Percentiles rank a stretch among this genome's conserved stretches.
phyloP scores from a whole-genome alignment of 1,140 invertebrate species.

The Yoshiicerus persimilis region DNA sequence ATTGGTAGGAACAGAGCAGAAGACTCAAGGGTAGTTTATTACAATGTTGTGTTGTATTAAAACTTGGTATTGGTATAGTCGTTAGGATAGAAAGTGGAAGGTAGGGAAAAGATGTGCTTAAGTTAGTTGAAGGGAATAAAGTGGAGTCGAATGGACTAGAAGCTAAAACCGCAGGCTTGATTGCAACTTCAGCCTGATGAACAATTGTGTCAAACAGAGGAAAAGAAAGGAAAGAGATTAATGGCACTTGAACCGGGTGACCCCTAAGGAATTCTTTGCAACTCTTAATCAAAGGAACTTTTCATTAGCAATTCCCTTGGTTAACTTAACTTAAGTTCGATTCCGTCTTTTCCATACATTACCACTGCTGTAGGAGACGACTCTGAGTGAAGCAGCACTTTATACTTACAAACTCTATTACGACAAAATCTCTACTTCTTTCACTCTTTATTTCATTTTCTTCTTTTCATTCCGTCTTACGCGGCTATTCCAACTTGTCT shows the following conservation, averaged over 20 bases:
- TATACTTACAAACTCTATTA: neutral
- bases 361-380: too few relatives aligned
- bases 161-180: constrained; percentile 25
- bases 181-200: constrained; percentile 38
- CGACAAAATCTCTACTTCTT: neutral
- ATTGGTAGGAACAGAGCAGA: neutral
- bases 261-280: constrained; percentile 30
- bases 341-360: neutral
- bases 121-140: neutral
- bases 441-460: constrained; percentile 23
- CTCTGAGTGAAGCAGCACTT: neutral
- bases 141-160: neutral
- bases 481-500: neutral
- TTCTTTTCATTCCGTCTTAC: constrained; percentile 9
- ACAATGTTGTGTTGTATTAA: neutral
- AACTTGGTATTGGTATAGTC: neutral
- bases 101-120: neutral
- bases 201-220: constrained; percentile 45
- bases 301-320: constrained; percentile 39
- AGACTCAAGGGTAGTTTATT: neutral
- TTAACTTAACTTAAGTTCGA: neutral
- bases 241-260: constrained; percentile 39
- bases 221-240: constrained; percentile 44
- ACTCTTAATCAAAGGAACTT: constrained; percentile 41
- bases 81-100: neutral